phyloP scores from a whole-genome alignment of 1,140 invertebrate species.

The Leptestheria dahalacensis region DNA sequence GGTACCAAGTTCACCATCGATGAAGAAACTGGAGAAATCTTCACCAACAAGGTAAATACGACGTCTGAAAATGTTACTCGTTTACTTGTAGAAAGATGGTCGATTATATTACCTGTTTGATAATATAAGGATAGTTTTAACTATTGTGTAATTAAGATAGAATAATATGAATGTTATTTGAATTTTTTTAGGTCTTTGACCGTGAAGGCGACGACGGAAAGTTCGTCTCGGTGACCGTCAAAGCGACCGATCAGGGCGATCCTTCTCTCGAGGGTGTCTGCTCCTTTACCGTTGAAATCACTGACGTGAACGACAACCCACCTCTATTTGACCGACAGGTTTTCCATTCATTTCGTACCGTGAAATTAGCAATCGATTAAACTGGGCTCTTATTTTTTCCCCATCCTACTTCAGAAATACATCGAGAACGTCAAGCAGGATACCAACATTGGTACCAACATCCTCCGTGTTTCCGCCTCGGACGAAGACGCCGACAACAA shows the following conservation, averaged over 20 bases:
- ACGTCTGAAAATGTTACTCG: neutral
- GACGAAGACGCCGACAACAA: conserved; percentile 93
- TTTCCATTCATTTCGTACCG: neutral
- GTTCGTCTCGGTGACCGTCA: conserved; percentile 87
- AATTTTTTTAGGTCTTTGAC: conserved; percentile 61
- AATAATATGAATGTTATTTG: neutral
- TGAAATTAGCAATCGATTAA: neutral
- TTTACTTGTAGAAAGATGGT: too few species aligned
- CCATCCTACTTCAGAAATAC: conserved; percentile 59
- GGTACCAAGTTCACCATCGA: conserved; percentile 89
- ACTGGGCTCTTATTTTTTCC: neutral
- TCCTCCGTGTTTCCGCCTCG: conserved; percentile 79
- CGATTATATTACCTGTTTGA: neutral
- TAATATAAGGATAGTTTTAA: conserved; percentile 3
- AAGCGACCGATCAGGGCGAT: conserved; percentile 91
- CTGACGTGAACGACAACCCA: conserved; percentile 83
- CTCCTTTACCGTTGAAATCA: conserved; percentile 90
- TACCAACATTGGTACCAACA: conserved; percentile 85
- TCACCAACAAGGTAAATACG: conserved; percentile 62
- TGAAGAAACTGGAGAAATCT: conserved; percentile 84
- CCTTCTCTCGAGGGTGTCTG: conserved; percentile 86
- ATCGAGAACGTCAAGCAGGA: conserved; percentile 93
- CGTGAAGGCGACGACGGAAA: conserved; percentile 89
- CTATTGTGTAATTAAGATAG: neutral
- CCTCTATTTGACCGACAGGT: conserved; percentile 84